Evolutionary conservation across 2,113 vertebrate genomes (phyloP).

Genomic region (Sterrhoptilus dennistouni): DNA sequence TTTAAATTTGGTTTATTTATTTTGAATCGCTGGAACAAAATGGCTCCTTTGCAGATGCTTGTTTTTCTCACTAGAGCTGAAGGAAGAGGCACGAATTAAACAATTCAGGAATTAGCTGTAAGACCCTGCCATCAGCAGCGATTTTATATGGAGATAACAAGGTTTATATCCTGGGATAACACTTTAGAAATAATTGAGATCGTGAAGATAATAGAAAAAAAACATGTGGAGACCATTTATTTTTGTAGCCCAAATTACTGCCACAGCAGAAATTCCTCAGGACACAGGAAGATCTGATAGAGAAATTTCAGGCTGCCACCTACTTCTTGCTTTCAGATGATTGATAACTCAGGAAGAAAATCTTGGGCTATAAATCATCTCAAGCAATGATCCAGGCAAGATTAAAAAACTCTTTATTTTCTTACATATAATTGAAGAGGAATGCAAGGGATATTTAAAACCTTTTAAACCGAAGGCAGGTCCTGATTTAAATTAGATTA

Average conservation of each 20-base stretch:
- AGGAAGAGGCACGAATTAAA: background rate
- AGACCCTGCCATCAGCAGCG: background rate
- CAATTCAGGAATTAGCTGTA: background rate
- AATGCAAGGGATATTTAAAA: slow-evolving; percentile 22
- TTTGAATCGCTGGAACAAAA: background rate
- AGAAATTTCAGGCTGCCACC: slow-evolving; percentile 40
- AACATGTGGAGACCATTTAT: background rate
- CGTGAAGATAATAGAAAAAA: background rate
- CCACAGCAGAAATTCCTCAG: background rate
- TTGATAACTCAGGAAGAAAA: slow-evolving; percentile 50
- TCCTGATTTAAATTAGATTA: slow-evolving; percentile 5
- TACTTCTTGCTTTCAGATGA: slow-evolving; percentile 25
- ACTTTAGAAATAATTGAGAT: background rate
- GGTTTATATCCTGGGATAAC: background rate
- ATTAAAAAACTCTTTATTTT: slow-evolving; percentile 58
- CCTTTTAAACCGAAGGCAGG: background rate
- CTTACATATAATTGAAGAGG: slow-evolving; percentile 28
- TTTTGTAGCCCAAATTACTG: background rate
- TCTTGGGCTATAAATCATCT: slow-evolving; percentile 44
- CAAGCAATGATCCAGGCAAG: slow-evolving; percentile 38
- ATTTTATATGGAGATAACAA: background rate
- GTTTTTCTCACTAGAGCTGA: background rate
- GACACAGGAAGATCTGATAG: background rate
- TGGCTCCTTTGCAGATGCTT: background rate
- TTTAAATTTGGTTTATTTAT: slow-evolving; percentile 3